phyloP scores from a whole-genome alignment of 1,140 invertebrate genomes.

The Asobara japonica region DNA sequence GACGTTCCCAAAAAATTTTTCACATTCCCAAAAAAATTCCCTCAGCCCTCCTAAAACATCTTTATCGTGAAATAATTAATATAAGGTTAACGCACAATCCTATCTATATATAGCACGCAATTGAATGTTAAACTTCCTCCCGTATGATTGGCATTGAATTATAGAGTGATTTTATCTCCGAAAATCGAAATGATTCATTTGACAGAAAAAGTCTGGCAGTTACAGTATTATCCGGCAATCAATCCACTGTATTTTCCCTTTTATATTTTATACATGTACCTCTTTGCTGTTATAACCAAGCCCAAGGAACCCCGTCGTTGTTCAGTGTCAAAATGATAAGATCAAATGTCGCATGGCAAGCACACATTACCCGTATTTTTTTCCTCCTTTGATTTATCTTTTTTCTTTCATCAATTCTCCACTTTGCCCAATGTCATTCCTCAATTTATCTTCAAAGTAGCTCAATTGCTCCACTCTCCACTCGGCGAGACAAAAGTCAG shows the following conservation, averaged over 20 bases:
- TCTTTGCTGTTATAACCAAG: not conserved
- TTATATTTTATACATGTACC: slow-evolving; percentile 14
- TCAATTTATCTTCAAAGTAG: too few relatives aligned
- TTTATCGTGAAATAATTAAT: too few relatives aligned
- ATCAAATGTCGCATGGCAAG: slow-evolving; percentile 27
- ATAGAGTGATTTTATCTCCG: not conserved
- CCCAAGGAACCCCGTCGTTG: slow-evolving; percentile 18
- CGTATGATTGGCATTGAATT: slow-evolving; percentile 1
- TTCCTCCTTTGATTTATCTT: not conserved
- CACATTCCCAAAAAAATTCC: too few relatives aligned
- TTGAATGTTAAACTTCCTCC: not conserved
- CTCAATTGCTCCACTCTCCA: too few relatives aligned
- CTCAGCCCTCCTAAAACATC: too few relatives aligned
- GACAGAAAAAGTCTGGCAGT: not conserved
- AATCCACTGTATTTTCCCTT: not conserved
- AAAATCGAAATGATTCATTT: slow-evolving; percentile 11
- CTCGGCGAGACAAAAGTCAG: too few relatives aligned
- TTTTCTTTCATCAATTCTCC: not conserved
- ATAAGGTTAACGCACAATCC: not conserved
- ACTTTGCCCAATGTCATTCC: not conserved
- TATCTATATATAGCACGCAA: not conserved
- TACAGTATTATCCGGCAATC: not conserved
- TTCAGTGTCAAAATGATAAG: slow-evolving; percentile 32
- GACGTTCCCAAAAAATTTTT: too few relatives aligned
- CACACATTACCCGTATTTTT: slow-evolving; percentile 30